Evolutionary conservation across 2,113 vertebrate genomes (phyloP).

Genomic region (Eurystomus gularis): DNA sequence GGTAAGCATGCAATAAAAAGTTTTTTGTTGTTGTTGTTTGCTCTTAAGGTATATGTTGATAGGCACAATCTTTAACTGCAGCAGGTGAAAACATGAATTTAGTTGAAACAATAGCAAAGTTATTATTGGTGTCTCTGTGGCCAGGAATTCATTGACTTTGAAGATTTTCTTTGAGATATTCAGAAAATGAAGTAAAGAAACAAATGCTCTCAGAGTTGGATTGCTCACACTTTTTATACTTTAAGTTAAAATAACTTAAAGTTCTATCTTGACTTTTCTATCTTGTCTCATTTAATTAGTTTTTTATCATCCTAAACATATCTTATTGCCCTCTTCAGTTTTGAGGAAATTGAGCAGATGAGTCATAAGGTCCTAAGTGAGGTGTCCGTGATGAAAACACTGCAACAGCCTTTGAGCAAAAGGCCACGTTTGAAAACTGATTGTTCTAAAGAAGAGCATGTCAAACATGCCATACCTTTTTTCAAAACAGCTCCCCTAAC

Average conservation of each 20-base stretch:
- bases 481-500: not conserved
- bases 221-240: not conserved
- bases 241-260: not conserved
- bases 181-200: not conserved
- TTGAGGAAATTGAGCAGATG: not conserved
- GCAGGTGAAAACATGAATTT: not conserved
- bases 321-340: not conserved
- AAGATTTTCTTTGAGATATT: not conserved
- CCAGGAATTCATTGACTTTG: not conserved
- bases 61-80: not conserved
- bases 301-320: not conserved
- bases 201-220: not conserved
- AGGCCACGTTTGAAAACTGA: not conserved
- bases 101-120: not conserved
- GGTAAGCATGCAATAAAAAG: not conserved
- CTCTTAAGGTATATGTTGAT: not conserved
- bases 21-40: not conserved
- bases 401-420: constrained; percentile 23
- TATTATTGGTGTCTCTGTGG: not conserved
- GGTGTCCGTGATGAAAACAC: not conserved
- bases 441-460: not conserved
- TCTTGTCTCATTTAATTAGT: not conserved
- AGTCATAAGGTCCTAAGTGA: not conserved
- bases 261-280: not conserved
- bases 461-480: not conserved